Base-by-base conservation (phyloP, 2,797 vertebrate species). In the Molossus molossus region DNA sequence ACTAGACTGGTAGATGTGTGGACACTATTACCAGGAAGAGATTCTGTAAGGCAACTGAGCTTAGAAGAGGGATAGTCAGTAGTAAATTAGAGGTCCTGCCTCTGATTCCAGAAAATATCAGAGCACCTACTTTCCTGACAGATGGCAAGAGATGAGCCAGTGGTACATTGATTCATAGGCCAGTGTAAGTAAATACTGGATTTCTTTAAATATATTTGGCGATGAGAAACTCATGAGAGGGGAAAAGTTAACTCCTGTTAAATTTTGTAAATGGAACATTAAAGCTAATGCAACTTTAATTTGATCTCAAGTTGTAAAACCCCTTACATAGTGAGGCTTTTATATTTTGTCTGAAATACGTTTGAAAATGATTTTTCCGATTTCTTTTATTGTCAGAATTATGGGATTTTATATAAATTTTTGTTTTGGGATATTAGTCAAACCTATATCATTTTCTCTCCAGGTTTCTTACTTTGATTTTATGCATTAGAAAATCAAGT, bases 391-490 rank as follows among this genome's bases (percentile, higher is more conserved):
- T 69, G 14, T 67, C 5, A 57, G 20, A 1, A 13, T 70, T 53
- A n/a, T 6, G 1, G 27, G 1, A 85, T 72, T 91, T 65, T 60
- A 81, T 13, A n/a, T 64, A 72, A 72, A 10, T 70, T 88, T 87
- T 83, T 55, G 13, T 50, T 60, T 9, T 50, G 86, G 58, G 2
- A 18, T 55, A 64, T 72, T 64, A 60, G 9, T 76, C 13, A 15
- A 37, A 58, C 70, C 15, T 60, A 21, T 80, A 64, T 55, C 18
- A 67, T 77, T 91, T 55, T 69, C 25, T 70, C 57, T 90, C 85
- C 23, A 11, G 13, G 1, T 48, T 72, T 90, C 18, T 91, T 48
- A 53, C 4, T 86, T 94, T 92, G 33, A 17, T 86, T 95, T 92
- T 57, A 87, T 72, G 33, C 5, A 57, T 7, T 67, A 5, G 77